Evolutionary conservation across 1,140 invertebrate genomes (phyloP).

Genomic region (Nasonia vitripennis): DNA sequence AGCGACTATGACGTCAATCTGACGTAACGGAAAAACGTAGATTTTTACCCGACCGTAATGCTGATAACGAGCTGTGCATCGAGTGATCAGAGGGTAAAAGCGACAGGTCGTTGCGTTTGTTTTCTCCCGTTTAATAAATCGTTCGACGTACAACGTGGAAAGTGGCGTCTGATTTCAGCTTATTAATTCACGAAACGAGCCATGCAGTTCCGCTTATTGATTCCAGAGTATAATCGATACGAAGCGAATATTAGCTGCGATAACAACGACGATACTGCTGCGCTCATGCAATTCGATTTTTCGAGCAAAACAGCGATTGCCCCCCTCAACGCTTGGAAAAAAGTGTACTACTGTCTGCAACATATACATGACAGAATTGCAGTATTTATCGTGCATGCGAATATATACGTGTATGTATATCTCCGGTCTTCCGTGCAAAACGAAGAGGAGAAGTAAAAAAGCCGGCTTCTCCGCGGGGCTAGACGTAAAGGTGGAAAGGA

Average conservation of each 20-base stretch:
- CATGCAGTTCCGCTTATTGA: too few relatives aligned
- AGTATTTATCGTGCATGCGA: not conserved
- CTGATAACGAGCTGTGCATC: not conserved
- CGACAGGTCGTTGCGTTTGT: not conserved
- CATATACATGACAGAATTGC: not conserved
- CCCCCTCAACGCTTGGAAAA: too few relatives aligned
- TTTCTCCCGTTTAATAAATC: not conserved
- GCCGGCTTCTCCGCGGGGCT: not conserved
- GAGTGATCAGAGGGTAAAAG: not conserved
- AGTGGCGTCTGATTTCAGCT: too few relatives aligned
- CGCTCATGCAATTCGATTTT: not conserved
- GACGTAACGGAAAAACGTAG: not conserved
- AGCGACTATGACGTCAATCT: not conserved
- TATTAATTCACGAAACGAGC: too few relatives aligned
- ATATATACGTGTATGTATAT: not conserved
- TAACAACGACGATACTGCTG: too few relatives aligned
- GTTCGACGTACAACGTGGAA: too few relatives aligned
- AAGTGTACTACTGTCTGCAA: too few relatives aligned
- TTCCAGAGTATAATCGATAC: too few relatives aligned
- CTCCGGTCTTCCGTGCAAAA: not conserved
- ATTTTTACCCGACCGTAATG: not conserved
- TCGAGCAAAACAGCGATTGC: not conserved
- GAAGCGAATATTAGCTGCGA: too few relatives aligned
- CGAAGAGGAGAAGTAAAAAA: not conserved
- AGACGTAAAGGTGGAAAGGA: constrained; percentile 16